Evolutionary conservation across 2,888 invertebrate genomes (phyloP), one percentile per base, ranked within the genome.

Genomic region (Platycheirus rosarum): DNA sequence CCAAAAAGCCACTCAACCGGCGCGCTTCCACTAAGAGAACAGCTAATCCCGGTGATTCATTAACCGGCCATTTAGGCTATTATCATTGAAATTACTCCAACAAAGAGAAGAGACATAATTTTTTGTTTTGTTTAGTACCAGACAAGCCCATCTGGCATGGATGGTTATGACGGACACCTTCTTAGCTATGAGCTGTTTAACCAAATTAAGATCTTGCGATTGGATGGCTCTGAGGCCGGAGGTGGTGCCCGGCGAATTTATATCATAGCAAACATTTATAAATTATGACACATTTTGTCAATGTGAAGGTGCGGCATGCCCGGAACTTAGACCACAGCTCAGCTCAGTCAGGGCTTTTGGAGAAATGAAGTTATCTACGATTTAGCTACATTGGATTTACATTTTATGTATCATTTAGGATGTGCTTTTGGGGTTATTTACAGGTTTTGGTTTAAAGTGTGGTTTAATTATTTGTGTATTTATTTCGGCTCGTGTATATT

Each of bases 41-140:
- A 46, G 51, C 32, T 77, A 68, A 82, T 55, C 76, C 63, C 48
- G 44, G 16, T 71, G 76, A 71, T 82, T 76, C 82, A 82, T 82
- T 82, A 77, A 82, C 77, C 82, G 77, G 82, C 49, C 68, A 66
- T 77, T 82, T 77, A 68, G 63, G 42, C 77, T 35, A 82, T 82
- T 82, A 82, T 82, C 76, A 82, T 82, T 82, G 82, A 82, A 82
- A 82, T 82, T 62, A 68, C 55, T 11, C 7, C 23, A 62, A 78
- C 57, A 77, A 70, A 70, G 66, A 14, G 66, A 70, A 68, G 66
- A 62, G 76, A 49, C 49, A 69, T 79, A 63, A 75, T 75, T 74
- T 75, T 60, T 53, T 74, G 68, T 62, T 71, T 76, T 82, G 71
- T 77, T 68, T 82, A 55, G 71, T 71, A 35, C n/a, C n/a, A 82